Evolutionary conservation across 1,140 invertebrate species (phyloP), one percentile per base, ranked within the genome.

Genomic region (Adoxophyes honmai): DNA sequence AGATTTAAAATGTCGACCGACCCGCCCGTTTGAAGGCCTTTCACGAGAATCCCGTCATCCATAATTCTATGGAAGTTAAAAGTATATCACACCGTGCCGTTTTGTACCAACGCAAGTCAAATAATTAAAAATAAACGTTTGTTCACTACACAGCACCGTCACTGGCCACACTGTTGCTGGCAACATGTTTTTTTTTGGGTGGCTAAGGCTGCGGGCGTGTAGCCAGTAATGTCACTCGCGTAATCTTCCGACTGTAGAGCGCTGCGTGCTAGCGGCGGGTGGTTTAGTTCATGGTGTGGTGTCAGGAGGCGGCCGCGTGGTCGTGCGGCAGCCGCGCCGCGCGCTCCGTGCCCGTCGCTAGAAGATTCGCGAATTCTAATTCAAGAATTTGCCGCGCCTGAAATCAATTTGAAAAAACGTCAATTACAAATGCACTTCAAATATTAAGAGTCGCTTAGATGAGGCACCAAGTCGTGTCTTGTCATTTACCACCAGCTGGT

Each of bases 311-410:
- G 52, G 65, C 57, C 33, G 75, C 63, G 71, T 90, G 79, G 69
- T 90, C 68, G 80, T 86, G 80, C 66, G 81, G 67, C 71, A 85
- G 63, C 62, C 89, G 66, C 93, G 94, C 61, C 90, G 89, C 73
- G 91, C 96, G 93, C 76, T 97, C 97, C 62, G 96, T 98, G 63
- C 96, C 97, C 65, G 94, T 91, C 64, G 93, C 92, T 66, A 98
- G 88, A 67, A 99, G 90, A 86, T 95, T 96, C 70, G 92, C 93
- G 86, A 98, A 98, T 90, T 98, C 97, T 81, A 95, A 91, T 80
- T 98, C 97, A 77, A 99, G 90, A 71, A 95, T 90, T 90, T 96
- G 95, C 64, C 96, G 93, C 73, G 93, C 95, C 96, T 97, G 79
- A 8, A 89, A 89, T n/a, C n/a, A 36, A 18, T 16, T 28, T n/a